Evolutionary conservation across 2,888 invertebrate genomes (phyloP), one percentile per base, ranked within the genome.

Genomic region (Aproaerema taeniolella): DNA sequence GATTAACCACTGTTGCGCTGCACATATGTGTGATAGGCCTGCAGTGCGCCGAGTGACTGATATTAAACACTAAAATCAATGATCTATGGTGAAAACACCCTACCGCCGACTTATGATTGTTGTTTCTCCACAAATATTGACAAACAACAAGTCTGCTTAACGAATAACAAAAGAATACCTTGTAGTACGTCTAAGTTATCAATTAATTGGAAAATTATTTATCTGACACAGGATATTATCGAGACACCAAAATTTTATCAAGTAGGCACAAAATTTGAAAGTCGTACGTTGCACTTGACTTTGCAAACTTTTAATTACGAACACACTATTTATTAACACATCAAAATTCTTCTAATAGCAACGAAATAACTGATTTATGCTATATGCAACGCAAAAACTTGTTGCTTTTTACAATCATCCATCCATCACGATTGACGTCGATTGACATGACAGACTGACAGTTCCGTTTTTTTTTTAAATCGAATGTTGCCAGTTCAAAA

Each of bases 1-100:
- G 72, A 76, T 76, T 71, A 75, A 60, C 67, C 65, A 67, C 67
- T 70, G 56, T 55, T 50, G 50, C 53, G 53, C 53, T 55, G 54
- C 52, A 50, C 45, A 49, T 50, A 40, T 48, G 46, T 50, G 47
- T 47, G 50, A 52, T 51, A 51, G 49, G 43, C 47, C 31, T 17
- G 43, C 37, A 33, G 37, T 36, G 37, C 20, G 28, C 31, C 35
- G 36, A 39, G 37, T 39, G 43, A 37, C 13, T 37, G 43, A 35
- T 42, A 28, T 17, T 38, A 31, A n/a, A n/a, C n/a, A 25, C 10
- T 33, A 39, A 31, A 26, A 28, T 38, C 42, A 35, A 38, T 31
- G 35, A 31, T 31, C 31, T 16, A 12, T 30, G 31, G 35, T 33
- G 35, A 39, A 42, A 35, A 42, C 17, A 39, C 29, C 17, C 28